Evolutionary conservation across 2,888 invertebrate genomes (phyloP).

Genomic region (Serrognathus titanus): DNA sequence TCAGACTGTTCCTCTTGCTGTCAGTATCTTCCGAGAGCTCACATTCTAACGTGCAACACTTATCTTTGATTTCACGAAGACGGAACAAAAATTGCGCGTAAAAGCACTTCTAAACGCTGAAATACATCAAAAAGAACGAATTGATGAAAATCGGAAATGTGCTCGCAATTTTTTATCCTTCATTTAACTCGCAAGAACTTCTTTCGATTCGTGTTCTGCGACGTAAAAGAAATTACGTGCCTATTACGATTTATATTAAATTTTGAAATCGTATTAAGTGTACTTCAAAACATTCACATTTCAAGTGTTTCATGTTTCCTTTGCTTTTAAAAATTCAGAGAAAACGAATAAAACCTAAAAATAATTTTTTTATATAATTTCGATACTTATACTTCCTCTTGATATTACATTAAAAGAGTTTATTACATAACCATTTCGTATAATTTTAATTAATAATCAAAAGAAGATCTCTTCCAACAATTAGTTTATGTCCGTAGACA

Average conservation of each 20-base stretch:
- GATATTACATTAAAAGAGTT: too few relatives aligned
- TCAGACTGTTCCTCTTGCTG: constrained; percentile 9
- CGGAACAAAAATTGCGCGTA: constrained; percentile 25
- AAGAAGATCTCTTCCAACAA: too few relatives aligned
- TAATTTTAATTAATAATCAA: too few relatives aligned
- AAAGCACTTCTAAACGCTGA: constrained; percentile 16
- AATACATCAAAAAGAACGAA: constrained; percentile 15
- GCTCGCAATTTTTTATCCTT: constrained; percentile 23
- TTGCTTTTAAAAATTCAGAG: neutral
- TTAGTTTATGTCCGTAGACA: too few relatives aligned
- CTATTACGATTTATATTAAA: constrained; percentile 28
- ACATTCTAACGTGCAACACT: constrained; percentile 12
- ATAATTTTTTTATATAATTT: too few relatives aligned
- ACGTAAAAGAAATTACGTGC: neutral
- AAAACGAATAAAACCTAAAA: too few relatives aligned
- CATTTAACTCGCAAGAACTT: constrained; percentile 23
- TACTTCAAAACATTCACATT: neutral
- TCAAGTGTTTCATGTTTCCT: neutral
- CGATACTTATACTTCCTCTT: too few relatives aligned
- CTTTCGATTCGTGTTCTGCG: constrained; percentile 24
- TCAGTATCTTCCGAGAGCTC: constrained; percentile 1
- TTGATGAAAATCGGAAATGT: constrained; percentile 25
- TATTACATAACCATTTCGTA: too few relatives aligned
- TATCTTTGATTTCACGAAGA: constrained; percentile 23
- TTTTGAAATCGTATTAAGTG: neutral